phyloP scores from a whole-genome alignment of 23 tunicate species.

The Styela clava region DNA sequence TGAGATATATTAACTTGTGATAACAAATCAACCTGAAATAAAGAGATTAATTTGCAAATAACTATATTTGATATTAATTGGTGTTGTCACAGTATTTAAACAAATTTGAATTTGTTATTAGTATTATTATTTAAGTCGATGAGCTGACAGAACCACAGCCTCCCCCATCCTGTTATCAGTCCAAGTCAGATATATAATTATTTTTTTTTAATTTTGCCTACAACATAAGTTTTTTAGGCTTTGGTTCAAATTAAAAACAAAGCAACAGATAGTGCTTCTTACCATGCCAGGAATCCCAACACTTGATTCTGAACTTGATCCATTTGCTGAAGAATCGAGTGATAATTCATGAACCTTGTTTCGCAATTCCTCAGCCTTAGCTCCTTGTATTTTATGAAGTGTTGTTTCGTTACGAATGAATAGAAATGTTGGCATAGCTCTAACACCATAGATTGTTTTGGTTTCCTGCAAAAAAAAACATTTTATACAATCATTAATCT shows the following conservation, averaged over 20 bases:
- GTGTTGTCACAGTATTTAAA: not conserved
- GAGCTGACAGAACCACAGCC: too few species aligned
- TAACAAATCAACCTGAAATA: slow-evolving; percentile 7
- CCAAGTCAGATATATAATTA: too few species aligned
- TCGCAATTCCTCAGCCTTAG: slow-evolving; percentile 40
- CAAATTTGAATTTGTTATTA: not conserved
- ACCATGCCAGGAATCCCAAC: slow-evolving; percentile 70
- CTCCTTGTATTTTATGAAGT: slow-evolving; percentile 56
- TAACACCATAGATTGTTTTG: slow-evolving; percentile 36
- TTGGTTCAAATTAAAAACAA: too few species aligned
- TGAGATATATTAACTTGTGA: slow-evolving; percentile 17
- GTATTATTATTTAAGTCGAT: not conserved
- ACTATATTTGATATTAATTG: too few species aligned
- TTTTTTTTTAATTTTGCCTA: too few species aligned
- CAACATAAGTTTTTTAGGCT: too few species aligned
- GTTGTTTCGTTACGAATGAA: slow-evolving; percentile 36
- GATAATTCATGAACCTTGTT: slow-evolving; percentile 34
- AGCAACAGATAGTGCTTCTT: not conserved
- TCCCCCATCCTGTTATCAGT: too few species aligned
- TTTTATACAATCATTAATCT: not conserved
- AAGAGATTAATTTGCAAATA: not conserved
- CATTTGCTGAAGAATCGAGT: slow-evolving; percentile 7
- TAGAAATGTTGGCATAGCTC: slow-evolving; percentile 90
- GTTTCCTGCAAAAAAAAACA: slow-evolving; percentile 38
- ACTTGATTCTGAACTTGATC: not conserved